Evolutionary conservation across 2,888 invertebrate genomes (phyloP).

Genomic region (Eristalis tenax): DNA sequence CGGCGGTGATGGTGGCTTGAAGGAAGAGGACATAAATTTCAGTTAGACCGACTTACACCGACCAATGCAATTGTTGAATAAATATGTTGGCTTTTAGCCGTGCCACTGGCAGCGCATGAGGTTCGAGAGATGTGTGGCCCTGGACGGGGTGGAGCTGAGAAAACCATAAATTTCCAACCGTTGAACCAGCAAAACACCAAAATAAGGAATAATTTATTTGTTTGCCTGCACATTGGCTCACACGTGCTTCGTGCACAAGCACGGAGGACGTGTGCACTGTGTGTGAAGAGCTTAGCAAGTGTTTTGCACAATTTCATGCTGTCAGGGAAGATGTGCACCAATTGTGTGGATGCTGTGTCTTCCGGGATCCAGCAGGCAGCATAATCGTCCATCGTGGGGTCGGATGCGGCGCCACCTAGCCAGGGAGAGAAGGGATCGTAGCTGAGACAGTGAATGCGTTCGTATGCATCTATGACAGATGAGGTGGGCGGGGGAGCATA

Average conservation of each 20-base stretch:
- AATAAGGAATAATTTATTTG: conserved; percentile 70
- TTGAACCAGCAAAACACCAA: conserved; percentile 69
- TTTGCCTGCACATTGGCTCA: conserved; percentile 35
- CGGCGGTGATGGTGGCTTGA: not conserved
- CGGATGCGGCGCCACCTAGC: not conserved
- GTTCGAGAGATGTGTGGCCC: not conserved
- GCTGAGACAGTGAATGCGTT: not conserved
- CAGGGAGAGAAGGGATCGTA: not conserved
- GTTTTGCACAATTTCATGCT: conserved; percentile 58
- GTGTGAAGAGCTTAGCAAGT: conserved; percentile 56
- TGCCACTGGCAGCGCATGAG: conserved; percentile 8
- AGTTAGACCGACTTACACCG: conserved; percentile 44
- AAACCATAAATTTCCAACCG: conserved; percentile 66
- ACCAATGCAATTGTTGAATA: conserved; percentile 62
- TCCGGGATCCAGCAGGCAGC: not conserved
- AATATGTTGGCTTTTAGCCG: conserved; percentile 57
- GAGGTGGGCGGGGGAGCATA: not conserved
- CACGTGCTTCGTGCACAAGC: conserved; percentile 27
- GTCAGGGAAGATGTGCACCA: conserved; percentile 49
- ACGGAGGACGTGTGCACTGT: conserved; percentile 8
- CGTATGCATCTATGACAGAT: not conserved
- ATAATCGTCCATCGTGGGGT: not conserved
- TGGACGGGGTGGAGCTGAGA: conserved; percentile 8
- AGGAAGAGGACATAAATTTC: conserved; percentile 50
- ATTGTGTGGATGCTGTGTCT: conserved; percentile 18